Percentiles rank a stretch among this genome's conserved stretches.
Conservation (phyloP, 2,797 vertebrate genomes). For the Pseudochirops corinnae region DNA sequence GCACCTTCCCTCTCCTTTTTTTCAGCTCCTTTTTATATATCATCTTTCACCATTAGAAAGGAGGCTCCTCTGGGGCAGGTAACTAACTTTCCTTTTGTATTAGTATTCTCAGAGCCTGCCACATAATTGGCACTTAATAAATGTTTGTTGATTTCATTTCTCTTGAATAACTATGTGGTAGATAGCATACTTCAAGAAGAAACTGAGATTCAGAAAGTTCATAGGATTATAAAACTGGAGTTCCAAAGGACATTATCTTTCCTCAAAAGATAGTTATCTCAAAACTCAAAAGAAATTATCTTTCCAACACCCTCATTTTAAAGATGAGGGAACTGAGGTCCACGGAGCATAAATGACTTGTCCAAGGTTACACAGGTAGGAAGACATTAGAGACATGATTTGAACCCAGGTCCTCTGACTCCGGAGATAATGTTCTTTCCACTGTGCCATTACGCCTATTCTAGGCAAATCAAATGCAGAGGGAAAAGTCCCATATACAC, state of each 20-base stretch:
- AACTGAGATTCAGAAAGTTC: not conserved
- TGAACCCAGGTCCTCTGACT: not conserved
- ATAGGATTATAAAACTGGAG: not conserved
- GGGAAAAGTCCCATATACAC: not conserved
- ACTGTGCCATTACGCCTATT: not conserved
- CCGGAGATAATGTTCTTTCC: not conserved
- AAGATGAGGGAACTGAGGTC: not conserved
- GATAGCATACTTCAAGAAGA: not conserved
- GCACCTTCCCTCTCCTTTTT: not conserved
- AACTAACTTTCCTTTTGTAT: not conserved
- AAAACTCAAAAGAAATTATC: no score
- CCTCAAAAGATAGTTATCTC: no score
- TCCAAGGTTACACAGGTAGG: not conserved
- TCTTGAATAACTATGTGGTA: accelerated
- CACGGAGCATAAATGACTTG: not conserved
- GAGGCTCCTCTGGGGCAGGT: no score
- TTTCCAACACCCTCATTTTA: not conserved
- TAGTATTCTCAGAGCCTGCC: not conserved
- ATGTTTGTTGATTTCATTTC: accelerated
- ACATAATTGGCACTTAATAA: not conserved
- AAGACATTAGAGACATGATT: not conserved
- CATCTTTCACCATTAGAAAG: no score
- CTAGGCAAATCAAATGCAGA: not conserved
- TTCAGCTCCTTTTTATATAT: not conserved
- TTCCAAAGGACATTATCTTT: not conserved